Evolutionary conservation across 2,888 invertebrate species (phyloP), one percentile per base, ranked within the genome.

Genomic region (Hipparchia sbordonii): DNA sequence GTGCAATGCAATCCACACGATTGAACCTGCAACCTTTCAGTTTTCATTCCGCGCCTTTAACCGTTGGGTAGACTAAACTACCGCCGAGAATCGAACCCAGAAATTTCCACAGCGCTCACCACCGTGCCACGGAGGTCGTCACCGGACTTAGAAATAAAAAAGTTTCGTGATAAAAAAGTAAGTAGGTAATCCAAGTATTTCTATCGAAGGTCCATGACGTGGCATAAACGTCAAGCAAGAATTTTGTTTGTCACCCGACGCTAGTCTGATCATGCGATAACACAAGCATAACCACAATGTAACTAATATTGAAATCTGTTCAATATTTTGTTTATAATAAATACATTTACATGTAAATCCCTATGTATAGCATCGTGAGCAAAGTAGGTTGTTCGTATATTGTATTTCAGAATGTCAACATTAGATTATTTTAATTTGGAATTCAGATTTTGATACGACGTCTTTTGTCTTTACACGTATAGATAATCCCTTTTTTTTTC

Each of bases 181-280:
- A 78, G 71, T 74, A 74, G 75, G 76, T 75, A 75, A 77, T 89
- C 89, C 89, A 88, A 87, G 90, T 87, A 89, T 90, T 90, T 91
- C 90, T 91, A 92, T 92, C 89, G 91, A 92, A 85, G 82, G 80
- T 79, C 86, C 91, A 89, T 93, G 93, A 92, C 91, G 81, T 82
- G 82, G 92, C 93, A 93, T 89, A 92, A 92, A 89, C 83, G 89
- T 87, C 89, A 84, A 79, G 78, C 85, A 87, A 85, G 88, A 89
- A 91, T 90, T 89, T 89, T 91, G 91, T 93, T 91, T 92, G 93
- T 93, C 92, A 91, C 91, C 86, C 90, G 77, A 77, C 77, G 80
- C 75, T 73, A 71, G 78, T 75, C 74, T 79, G 87, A 91, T 91
- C 83, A 81, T 81, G 81, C 83, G 90, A 91, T 91, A 88, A 84